Percentiles rank a stretch among this genome's conserved stretches.
These are phyloP conservation scores for Lamellibrachia satsuma DNA, from an alignment of 2,888 invertebrate species.

Conservation along the genomic window DNA sequence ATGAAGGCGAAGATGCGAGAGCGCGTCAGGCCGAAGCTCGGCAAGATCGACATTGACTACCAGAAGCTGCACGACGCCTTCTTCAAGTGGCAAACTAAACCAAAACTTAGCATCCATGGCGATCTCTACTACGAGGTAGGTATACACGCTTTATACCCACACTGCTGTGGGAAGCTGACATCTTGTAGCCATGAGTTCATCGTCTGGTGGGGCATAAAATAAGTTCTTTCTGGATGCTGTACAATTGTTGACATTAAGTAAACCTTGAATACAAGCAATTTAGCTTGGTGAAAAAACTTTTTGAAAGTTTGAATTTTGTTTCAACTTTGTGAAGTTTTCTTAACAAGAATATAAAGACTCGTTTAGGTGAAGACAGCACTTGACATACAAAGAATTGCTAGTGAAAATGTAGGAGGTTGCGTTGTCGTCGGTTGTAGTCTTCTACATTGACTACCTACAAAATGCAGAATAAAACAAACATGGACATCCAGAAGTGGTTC, in stretches of 20 bases:
- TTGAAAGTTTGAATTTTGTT: too few relatives aligned
- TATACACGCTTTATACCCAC: not conserved
- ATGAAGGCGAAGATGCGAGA: slow-evolving; percentile 96
- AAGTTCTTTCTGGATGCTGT: too few relatives aligned
- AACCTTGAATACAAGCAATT: too few relatives aligned
- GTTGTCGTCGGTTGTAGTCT: not conserved
- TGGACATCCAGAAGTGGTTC: not conserved
- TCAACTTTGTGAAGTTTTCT: too few relatives aligned
- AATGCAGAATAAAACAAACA: not conserved
- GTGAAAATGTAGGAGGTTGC: too few relatives aligned
- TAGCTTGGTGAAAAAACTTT: too few relatives aligned
- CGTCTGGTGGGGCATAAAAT: not conserved
- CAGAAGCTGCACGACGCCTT: slow-evolving; percentile 99
- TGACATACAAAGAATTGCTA: too few relatives aligned
- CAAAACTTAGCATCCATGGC: slow-evolving; percentile 98
- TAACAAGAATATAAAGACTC: too few relatives aligned
- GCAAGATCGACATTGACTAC: slow-evolving; percentile 99
- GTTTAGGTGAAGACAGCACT: too few relatives aligned
- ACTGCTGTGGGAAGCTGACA: not conserved
- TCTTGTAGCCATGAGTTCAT: not conserved
- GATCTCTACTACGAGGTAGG: slow-evolving; percentile 91
- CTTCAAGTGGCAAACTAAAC: slow-evolving; percentile 99
- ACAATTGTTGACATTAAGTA: too few relatives aligned
- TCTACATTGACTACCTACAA: not conserved
- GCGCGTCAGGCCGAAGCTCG: slow-evolving; percentile 93